Base-by-base conservation (phyloP, 2,888 invertebrate genomes). In the Phyto melanocephala region DNA sequence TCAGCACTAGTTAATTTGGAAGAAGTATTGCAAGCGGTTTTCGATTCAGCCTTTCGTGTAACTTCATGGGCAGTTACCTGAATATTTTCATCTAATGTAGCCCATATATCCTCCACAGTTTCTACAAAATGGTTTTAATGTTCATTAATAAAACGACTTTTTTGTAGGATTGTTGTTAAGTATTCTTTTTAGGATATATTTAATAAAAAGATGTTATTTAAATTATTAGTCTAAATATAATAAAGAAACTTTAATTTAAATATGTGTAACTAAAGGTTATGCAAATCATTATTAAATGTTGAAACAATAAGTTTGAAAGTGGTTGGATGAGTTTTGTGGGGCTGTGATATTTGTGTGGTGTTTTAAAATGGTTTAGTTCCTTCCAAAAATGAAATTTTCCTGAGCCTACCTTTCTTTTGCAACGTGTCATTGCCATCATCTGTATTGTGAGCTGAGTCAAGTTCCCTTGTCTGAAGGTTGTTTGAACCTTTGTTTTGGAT, bases 311-410 rank as follows among this genome's bases (percentile, higher is more conserved):
- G 10, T 50, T 17, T 52, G 54, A 33, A 50, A 37, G 50, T 63
- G 60, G 15, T 28, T 47, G 37, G 17, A 33, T 65, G 54, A 42
- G 37, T 54, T 63, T 70, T 45, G 5, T 54, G 8, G 50, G 81
- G 75, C 77, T 86, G 85, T 84, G 62, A 70, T 62, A 63, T 33
- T 33, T 80, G 35, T 11, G 54, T 17, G 5, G 28, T 35, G n/a
- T 13, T 40, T 72, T 63, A 83, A 65, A 62, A 76, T 10, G 24
- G 68, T 92, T 94, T 95, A 86, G 95, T 94, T 87, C 94, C 94
- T 86, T 94, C 94, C 92, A 94, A 94, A 93, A 95, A 95, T 87
- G 95, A 93, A 90, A 95, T 95, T 91, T 94, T 94, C 92, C 94
- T 93, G 90, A 92, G 86, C 91, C 93, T 92, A 94, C 94, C 94